A percentile compares a stretch with the other conserved stretches of the same genome.
Evolutionary conservation across 2,888 invertebrate species (phyloP).

Genomic region (Leucophora obtusa): DNA sequence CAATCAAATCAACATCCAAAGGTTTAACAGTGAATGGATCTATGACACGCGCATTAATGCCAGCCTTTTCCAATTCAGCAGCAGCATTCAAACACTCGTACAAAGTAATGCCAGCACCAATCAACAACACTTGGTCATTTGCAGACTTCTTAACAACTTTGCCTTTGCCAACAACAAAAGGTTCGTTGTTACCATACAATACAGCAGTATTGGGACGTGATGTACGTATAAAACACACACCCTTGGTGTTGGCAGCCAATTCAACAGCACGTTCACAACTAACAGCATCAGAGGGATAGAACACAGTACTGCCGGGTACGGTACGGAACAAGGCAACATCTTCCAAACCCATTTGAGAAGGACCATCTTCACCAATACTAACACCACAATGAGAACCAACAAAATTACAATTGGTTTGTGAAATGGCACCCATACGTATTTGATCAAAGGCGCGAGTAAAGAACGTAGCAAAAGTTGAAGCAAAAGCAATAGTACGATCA

Average conservation of each 20-base stretch:
- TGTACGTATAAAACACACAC: slow-evolving; percentile 97
- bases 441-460: slow-evolving; percentile 98
- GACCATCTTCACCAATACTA: slow-evolving; percentile 99
- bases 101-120: slow-evolving; percentile 96
- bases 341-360: slow-evolving; percentile 99
- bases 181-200: slow-evolving; percentile 90
- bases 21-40: slow-evolving; percentile 99
- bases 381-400: slow-evolving; percentile 98
- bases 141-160: slow-evolving; percentile 87
- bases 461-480: slow-evolving; percentile 98
- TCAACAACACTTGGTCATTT: slow-evolving; percentile 89
- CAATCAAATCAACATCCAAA: slow-evolving; percentile 88
- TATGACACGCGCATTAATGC: slow-evolving; percentile 88
- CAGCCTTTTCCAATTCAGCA: slow-evolving; percentile 84
- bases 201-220: slow-evolving; percentile 94
- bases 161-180: slow-evolving; percentile 88
- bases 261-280: slow-evolving; percentile 96
- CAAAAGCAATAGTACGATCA: slow-evolving; percentile 94
- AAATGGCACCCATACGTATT: slow-evolving; percentile 99
- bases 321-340: slow-evolving; percentile 97
- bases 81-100: slow-evolving; percentile 94
- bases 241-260: slow-evolving; percentile 95
- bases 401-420: slow-evolving; percentile 97
- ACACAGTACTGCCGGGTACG: slow-evolving; percentile 89
- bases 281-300: slow-evolving; percentile 95